These are phyloP conservation scores for Discoglossus pictus DNA, from an alignment of 2,797 vertebrate genomes.

Conservation along the genomic window DNA sequence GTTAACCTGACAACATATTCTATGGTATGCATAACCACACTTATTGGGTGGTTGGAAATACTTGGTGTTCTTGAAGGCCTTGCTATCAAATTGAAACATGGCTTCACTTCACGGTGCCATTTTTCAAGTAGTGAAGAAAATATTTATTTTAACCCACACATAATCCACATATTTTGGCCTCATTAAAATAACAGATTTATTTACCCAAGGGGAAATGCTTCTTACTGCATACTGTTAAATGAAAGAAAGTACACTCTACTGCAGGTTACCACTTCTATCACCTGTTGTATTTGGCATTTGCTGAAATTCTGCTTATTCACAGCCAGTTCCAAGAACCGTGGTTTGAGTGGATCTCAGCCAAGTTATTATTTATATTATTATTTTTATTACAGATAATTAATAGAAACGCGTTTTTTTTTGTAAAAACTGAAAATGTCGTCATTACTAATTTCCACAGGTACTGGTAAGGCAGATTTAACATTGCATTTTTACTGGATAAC, in stretches of 20 bases:
- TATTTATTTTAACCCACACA: slow-evolving; percentile 9
- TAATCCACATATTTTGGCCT: slow-evolving; percentile 17
- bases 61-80: slow-evolving; percentile 9
- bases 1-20: slow-evolving; percentile 24
- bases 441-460: too few species aligned
- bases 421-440: too few species aligned
- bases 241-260: neutral
- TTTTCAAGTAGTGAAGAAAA: slow-evolving; percentile 27
- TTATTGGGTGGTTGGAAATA: slow-evolving; percentile 29
- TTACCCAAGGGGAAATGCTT: slow-evolving; percentile 5
- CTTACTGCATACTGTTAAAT: neutral
- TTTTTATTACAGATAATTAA: too few species aligned
- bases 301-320: too few species aligned
- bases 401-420: too few species aligned
- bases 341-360: too few species aligned
- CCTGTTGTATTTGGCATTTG: too few species aligned
- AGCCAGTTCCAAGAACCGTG: too few species aligned
- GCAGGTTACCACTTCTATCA: too few species aligned
- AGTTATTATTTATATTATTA: too few species aligned
- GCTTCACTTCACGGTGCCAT: slow-evolving; percentile 9
- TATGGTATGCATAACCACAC: slow-evolving; percentile 38
- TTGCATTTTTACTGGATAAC: too few species aligned
- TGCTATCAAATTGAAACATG: slow-evolving; percentile 26
- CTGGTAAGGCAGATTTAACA: too few species aligned
- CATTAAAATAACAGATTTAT: slow-evolving; percentile 22